Evolutionary conservation across 1,140 invertebrate genomes (phyloP).

Genomic region (Drosophila rufa): DNA sequence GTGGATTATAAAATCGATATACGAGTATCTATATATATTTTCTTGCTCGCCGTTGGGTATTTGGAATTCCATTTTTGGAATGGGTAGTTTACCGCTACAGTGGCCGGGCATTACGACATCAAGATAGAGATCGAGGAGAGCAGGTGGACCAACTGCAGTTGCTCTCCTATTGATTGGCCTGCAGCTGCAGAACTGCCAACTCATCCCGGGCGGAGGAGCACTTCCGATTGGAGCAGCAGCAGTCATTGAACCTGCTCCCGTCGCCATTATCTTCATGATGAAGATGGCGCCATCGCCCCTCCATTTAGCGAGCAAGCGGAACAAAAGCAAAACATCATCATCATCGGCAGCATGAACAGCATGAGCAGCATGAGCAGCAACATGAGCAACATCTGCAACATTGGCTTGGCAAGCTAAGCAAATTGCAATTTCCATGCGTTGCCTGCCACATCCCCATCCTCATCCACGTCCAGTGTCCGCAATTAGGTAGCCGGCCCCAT

Average conservation of each 20-base stretch:
- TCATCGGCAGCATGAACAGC: constrained; percentile 11
- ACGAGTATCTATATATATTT: constrained; percentile 4
- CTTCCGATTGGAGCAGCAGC: constrained; percentile 38
- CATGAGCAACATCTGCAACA: constrained; percentile 15
- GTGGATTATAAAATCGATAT: constrained; percentile 43
- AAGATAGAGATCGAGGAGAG: neutral
- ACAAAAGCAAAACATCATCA: constrained; percentile 38
- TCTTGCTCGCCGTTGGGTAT: neutral
- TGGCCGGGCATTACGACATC: constrained; percentile 43
- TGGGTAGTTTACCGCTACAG: constrained; percentile 50
- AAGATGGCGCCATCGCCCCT: constrained; percentile 52
- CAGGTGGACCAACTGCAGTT: constrained; percentile 30
- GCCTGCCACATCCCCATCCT: constrained; percentile 27
- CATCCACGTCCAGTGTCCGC: constrained; percentile 36
- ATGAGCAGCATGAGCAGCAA: neutral
- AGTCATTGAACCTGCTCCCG: constrained; percentile 49
- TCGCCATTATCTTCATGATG: constrained; percentile 29
- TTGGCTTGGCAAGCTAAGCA: constrained; percentile 29
- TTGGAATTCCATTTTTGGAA: constrained; percentile 25
- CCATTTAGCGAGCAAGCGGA: constrained; percentile 45
- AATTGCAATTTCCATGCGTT: constrained; percentile 62
- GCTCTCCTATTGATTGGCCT: constrained; percentile 47
- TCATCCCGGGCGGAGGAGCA: constrained; percentile 35
- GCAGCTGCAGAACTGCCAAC: constrained; percentile 44
- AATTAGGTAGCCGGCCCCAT: constrained; percentile 49